Evolutionary conservation across 2,113 vertebrate species (phyloP), one percentile per base, ranked within the genome.

Genomic region (Scalopus aquaticus): DNA sequence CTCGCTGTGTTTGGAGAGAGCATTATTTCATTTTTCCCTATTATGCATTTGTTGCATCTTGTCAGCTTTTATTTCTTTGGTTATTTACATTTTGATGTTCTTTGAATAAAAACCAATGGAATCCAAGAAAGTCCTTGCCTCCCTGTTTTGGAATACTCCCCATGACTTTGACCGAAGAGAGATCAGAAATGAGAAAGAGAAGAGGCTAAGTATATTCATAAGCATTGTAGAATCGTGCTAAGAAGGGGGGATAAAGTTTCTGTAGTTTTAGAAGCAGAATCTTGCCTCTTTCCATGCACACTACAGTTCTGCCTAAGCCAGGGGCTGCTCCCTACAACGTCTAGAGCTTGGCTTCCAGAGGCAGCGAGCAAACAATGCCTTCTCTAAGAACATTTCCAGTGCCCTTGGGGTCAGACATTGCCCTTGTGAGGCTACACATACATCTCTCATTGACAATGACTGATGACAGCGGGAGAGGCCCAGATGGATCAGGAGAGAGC

Each of bases 371-470:
- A 91, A 96, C 96, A 96, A 95, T 91, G 88, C 94, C 83, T 96
- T 42, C 91, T 67, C 94, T 89, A 74, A 89, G 96, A 96, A 76
- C 94, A 73, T 37, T 77, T 72, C 95, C 94, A 96, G 35, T 26
- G 72, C 88, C 92, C 94, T 72, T 76, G 86, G 93, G 96, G 96
- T 96, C 95, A 97, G 86, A 72, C 83, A 30, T 58, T 51, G 70
- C 94, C 95, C 96, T 94, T 77, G 80, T 37, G 65, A 6, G 0
- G 67, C 83, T 87, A 87, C 92, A 97, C 93, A 96, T 12, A 93
- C 76, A 67, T 93, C 91, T 96, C 93, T 64, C 89, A 17, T 24
- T 95, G 91, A 97, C 97, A 97, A 76, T 97, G 97, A 95, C 89
- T 46, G 91, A 97, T 96, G 95, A 76, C 60, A 77, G 94, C 96